Conservation (phyloP, 2,888 invertebrate genomes). For the Sussaba pulchella region DNA sequence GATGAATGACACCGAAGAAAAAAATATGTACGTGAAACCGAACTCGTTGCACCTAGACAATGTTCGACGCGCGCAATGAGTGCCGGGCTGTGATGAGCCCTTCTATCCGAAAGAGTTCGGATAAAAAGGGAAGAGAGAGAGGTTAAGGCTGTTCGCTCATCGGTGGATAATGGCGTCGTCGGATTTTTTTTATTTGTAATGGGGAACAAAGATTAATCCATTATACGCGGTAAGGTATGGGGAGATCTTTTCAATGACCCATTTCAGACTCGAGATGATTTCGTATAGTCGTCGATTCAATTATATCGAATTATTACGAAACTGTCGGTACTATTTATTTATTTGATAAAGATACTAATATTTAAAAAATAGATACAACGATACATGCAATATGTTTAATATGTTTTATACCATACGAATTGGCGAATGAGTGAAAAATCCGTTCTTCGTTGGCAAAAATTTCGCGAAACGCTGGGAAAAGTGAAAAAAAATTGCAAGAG, state of each 20-base stretch:
- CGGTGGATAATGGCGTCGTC: conserved; percentile 76
- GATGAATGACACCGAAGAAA: conserved; percentile 40
- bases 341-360: too few relatives aligned
- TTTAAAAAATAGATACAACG: too few relatives aligned
- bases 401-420: neutral
- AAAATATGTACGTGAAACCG: conserved; percentile 69
- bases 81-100: too few relatives aligned
- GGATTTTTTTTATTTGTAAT: conserved; percentile 43
- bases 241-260: too few relatives aligned
- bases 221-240: too few relatives aligned
- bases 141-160: neutral
- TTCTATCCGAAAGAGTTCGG: conserved; percentile 76
- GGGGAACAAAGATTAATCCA: neutral
- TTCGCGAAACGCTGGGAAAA: neutral
- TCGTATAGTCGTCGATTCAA: too few relatives aligned
- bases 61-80: conserved; percentile 68
- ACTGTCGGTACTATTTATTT: too few relatives aligned
- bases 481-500: conserved; percentile 5
- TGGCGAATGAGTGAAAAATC: neutral
- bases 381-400: too few relatives aligned
- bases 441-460: neutral
- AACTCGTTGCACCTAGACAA: conserved; percentile 61
- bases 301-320: too few relatives aligned
- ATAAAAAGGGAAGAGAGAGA: conserved; percentile 74
- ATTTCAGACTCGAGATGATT: too few relatives aligned